Conservation (phyloP, 2,888 invertebrate species). For the Phengaris alcon region DNA sequence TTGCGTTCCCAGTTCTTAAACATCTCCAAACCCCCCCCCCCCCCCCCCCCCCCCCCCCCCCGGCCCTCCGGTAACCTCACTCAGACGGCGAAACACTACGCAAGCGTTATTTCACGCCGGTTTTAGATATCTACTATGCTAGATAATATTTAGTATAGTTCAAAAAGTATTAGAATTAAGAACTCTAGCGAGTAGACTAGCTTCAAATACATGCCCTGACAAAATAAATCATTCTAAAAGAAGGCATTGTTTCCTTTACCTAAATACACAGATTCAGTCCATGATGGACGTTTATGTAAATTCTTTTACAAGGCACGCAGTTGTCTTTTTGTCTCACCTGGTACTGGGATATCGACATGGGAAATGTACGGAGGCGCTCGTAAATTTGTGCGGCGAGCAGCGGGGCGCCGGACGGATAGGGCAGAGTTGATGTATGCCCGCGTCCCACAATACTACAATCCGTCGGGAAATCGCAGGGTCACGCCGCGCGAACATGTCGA, state of each 20-base stretch:
- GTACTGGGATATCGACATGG: slow-evolving; percentile 51
- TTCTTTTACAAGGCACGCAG: neutral
- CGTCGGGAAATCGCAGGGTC: slow-evolving; percentile 34
- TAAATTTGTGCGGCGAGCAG: slow-evolving; percentile 77
- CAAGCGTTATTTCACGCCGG: too few species aligned
- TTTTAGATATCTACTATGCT: too few species aligned
- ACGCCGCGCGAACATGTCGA: slow-evolving; percentile 15
- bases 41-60: too few species aligned
- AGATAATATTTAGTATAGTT: too few species aligned
- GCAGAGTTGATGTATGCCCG: slow-evolving; percentile 67
- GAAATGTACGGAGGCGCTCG: slow-evolving; percentile 68
- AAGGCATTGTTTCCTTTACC: neutral
- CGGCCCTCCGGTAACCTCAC: too few species aligned
- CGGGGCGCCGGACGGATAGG: slow-evolving; percentile 74
- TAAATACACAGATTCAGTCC: neutral
- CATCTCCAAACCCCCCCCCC: too few species aligned
- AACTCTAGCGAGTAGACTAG: too few species aligned
- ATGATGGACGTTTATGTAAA: slow-evolving; percentile 19
- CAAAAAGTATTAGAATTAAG: too few species aligned
- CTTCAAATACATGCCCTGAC: neutral
- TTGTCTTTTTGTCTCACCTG: slow-evolving; percentile 61
- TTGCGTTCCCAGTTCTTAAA: too few species aligned
- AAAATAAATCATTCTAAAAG: neutral
- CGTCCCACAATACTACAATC: slow-evolving; percentile 47
- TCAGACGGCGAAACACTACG: too few species aligned